These are phyloP conservation scores for Zaprionus inermis DNA, from an alignment of 1,140 invertebrate genomes.

Conservation along the genomic window DNA sequence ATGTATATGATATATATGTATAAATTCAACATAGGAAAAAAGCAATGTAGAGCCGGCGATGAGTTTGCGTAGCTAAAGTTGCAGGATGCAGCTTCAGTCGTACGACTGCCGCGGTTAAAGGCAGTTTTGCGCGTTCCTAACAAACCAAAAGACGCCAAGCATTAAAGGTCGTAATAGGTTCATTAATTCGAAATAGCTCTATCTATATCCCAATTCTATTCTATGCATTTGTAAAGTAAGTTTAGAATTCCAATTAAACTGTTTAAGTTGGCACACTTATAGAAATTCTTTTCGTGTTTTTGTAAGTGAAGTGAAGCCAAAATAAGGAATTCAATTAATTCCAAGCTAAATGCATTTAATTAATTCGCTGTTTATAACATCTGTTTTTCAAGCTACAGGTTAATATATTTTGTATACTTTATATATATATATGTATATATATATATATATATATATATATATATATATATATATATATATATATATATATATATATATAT, in stretches of 20 bases:
- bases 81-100: conserved; percentile 78
- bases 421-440: not conserved
- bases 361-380: not conserved
- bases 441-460: not conserved
- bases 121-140: conserved; percentile 71
- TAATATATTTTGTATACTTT: conserved; percentile 31
- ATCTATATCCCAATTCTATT: not conserved
- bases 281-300: conserved; percentile 41
- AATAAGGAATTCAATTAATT: not conserved
- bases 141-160: conserved; percentile 19
- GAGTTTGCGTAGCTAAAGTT: conserved; percentile 76
- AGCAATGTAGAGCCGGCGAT: conserved; percentile 44
- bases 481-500: not conserved
- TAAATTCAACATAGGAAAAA: conserved; percentile 43
- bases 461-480: not conserved
- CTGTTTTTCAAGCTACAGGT: conserved; percentile 8
- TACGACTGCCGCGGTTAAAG: conserved; percentile 81
- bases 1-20: conserved; percentile 7
- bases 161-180: conserved; percentile 6
- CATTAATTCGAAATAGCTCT: conserved; percentile 1
- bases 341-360: not conserved
- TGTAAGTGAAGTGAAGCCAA: conserved; percentile 47
- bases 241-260: conserved; percentile 41
- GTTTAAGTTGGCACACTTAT: conserved; percentile 1
- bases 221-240: not conserved